Evolutionary conservation across 2,113 vertebrate species (phyloP), one percentile per base, ranked within the genome.

Genomic region (Stegastes partitus): DNA sequence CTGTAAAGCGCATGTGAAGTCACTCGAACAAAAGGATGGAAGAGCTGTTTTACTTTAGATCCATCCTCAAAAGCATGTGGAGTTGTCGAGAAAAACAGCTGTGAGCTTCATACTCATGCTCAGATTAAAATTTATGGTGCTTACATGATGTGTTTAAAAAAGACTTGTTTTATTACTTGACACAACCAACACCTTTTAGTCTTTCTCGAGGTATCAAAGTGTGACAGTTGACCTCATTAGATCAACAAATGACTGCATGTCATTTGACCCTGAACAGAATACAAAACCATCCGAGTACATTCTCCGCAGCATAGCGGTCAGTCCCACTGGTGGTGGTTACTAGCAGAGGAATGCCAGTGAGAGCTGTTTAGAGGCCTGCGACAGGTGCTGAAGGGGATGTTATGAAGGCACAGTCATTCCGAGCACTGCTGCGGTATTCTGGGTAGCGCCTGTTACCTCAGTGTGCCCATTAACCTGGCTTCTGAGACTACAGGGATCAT

Each of bases 301-400:
- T 84, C 80, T 78, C 34, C 22, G 23, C 66, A 47, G 56, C 58
- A 72, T 70, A 79, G 74, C 64, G 25, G 50, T 63, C 72, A 23
- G 64, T 66, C 77, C 50, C 57, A 4, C 26, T 68, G 47, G 25
- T 76, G 56, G 51, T n/a, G 70, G 54, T 50, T 64, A 82, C 76
- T 34, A 25, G 50, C 63, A 50, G 49, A 57, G 61, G 65, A 57
- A 86, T 76, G 78, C 42, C 69, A 51, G 62, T 21, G 15, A 50
- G 5, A 61, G 19, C 68, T 85, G 85, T 77, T 86, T 51, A 68
- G 68, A 84, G 49, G 49, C 77, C 67, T 81, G 65, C 57, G 74
- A 82, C 93, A 92, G 87, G 87, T 92, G 90, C 74, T 65, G 62
- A 62, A 77, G 70, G 74, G 78, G 78, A 81, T 55, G 64, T 65